These are phyloP conservation scores for Toxostoma redivivum DNA, from an alignment of 2,113 vertebrate genomes.

Conservation along the genomic window DNA sequence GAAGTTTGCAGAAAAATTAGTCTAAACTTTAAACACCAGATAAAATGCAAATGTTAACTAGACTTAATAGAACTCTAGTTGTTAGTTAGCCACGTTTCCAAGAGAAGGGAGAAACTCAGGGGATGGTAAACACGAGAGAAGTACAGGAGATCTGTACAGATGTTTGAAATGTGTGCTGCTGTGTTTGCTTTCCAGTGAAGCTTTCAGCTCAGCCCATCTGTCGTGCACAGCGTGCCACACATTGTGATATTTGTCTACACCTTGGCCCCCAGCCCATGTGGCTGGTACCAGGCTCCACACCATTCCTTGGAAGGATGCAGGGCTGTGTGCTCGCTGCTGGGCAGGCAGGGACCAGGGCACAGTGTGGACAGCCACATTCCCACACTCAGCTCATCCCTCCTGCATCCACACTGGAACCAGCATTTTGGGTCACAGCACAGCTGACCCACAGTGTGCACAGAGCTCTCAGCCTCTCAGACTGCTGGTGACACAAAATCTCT, in stretches of 20 bases:
- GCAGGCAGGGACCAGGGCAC: background rate
- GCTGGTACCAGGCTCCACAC: background rate
- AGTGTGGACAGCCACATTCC: background rate
- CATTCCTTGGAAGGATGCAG: background rate
- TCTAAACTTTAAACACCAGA: background rate
- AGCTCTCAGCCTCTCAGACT: background rate
- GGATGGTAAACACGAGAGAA: background rate
- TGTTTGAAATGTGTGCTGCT: background rate
- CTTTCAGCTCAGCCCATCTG: background rate
- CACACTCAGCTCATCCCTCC: fast-evolving
- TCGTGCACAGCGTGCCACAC: background rate
- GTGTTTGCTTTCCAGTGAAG: background rate
- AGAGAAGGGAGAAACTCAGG: background rate
- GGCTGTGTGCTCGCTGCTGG: background rate
- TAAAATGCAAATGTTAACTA: background rate
- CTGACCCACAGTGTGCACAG: background rate
- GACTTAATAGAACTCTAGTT: background rate
- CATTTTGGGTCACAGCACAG: background rate
- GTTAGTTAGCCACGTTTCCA: background rate
- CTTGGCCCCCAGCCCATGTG: background rate
- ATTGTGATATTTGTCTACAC: background rate
- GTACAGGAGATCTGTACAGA: background rate
- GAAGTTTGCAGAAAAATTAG: background rate
- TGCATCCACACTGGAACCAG: fast-evolving
- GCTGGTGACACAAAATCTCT: background rate